These are phyloP conservation scores for Papilio protenor DNA, from an alignment of 2,888 invertebrate species.

Conservation along the genomic window DNA sequence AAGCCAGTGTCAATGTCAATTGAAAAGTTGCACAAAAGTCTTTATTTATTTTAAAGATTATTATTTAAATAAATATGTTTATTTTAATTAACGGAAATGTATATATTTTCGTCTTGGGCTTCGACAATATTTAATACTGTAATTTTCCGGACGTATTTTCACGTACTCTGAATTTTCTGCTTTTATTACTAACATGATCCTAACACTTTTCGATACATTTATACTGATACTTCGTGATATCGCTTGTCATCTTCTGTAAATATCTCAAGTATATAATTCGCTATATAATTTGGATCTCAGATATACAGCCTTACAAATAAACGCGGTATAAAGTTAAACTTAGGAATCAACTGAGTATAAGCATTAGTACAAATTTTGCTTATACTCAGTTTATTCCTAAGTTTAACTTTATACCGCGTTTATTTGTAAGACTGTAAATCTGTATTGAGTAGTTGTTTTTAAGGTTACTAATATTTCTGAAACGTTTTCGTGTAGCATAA, in stretches of 20 bases:
- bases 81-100: not conserved
- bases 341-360: no score
- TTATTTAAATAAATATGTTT: not conserved
- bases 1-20: not conserved
- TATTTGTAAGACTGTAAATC: slow-evolving; percentile 3
- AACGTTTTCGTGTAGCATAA: slow-evolving; percentile 73
- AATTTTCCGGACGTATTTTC: not conserved
- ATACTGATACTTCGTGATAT: slow-evolving; percentile 49
- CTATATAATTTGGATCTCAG: slow-evolving; percentile 50
- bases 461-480: slow-evolving; percentile 68
- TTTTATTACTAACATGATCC: slow-evolving; percentile 41
- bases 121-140: not conserved
- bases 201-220: slow-evolving; percentile 68
- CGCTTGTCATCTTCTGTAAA: slow-evolving; percentile 63
- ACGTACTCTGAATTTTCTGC: not conserved
- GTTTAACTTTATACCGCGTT: no score
- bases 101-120: not conserved
- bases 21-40: not conserved
- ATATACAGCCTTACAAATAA: slow-evolving; percentile 19
- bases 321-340: no score
- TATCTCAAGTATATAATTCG: slow-evolving; percentile 59
- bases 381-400: no score
- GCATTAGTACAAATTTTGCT: no score
- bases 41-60: not conserved
- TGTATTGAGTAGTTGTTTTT: slow-evolving; percentile 55